Evolutionary conservation across 2,888 invertebrate species (phyloP).

Genomic region (Acholoe squamosa): DNA sequence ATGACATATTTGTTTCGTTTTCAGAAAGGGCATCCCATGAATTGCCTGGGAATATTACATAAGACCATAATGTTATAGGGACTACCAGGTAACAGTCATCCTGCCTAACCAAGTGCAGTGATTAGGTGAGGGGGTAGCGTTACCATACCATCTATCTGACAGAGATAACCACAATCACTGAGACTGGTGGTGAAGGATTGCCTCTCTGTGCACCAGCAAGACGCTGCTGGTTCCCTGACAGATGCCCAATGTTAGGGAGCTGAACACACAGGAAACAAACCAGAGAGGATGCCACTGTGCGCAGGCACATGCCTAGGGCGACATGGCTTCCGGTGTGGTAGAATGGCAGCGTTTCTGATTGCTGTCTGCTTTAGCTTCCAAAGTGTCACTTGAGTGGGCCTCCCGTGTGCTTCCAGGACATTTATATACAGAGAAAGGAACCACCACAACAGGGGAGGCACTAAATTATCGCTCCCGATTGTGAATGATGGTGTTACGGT

Average conservation of each 20-base stretch:
- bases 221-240: neutral
- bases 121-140: neutral
- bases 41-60: no score
- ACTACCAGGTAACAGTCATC: no score
- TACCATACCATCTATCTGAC: neutral
- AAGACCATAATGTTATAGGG: no score
- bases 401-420: neutral
- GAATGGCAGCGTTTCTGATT: neutral
- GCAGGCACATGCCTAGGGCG: neutral
- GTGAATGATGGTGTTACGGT: no score
- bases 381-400: no score
- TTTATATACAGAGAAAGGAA: neutral
- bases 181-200: neutral
- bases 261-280: neutral
- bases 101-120: no score
- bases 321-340: neutral
- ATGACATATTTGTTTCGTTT: no score
- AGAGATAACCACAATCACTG: constrained; percentile 3
- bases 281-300: neutral
- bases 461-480: no score
- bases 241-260: neutral
- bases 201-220: neutral
- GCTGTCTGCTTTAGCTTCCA: no score
- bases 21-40: no score
- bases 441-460: no score